Conservation (phyloP, 2,797 vertebrate genomes). For the Malurus splendens region DNA sequence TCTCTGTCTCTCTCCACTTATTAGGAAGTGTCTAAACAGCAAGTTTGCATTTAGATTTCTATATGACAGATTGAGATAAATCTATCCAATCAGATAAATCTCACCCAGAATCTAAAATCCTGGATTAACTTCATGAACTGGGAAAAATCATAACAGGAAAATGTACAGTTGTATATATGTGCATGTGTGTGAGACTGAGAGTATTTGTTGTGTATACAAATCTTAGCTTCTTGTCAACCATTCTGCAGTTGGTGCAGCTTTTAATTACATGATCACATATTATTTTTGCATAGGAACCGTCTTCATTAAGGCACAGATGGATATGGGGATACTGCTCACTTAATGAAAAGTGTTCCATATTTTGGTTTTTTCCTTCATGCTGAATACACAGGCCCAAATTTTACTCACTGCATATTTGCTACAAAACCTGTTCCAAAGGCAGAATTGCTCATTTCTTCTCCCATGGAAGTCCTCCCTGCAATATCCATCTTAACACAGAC, state of each 20-base stretch:
- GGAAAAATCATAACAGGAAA: background rate
- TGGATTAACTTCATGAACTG: background rate
- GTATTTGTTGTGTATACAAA: rapidly evolving
- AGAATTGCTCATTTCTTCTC: background rate
- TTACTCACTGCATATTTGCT: background rate
- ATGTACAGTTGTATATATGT: background rate
- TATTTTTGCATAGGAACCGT: background rate
- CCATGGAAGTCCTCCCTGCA: background rate
- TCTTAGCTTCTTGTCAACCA: background rate
- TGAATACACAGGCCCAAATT: background rate
- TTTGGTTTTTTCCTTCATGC: background rate
- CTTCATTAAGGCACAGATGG: background rate
- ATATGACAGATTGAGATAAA: background rate
- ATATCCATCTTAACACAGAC: background rate
- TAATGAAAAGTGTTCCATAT: background rate
- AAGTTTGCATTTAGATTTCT: background rate
- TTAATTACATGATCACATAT: background rate
- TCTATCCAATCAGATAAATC: background rate
- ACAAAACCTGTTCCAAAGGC: background rate
- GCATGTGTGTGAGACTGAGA: background rate
- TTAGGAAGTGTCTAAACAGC: background rate
- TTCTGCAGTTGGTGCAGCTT: background rate
- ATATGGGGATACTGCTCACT: background rate
- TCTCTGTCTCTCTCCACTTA: background rate
- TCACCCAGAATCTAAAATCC: background rate